A percentile compares a stretch with the other conserved stretches of the same genome.
phyloP scores from a whole-genome alignment of 2,888 invertebrate genomes.

The Anthophora plumipes region DNA sequence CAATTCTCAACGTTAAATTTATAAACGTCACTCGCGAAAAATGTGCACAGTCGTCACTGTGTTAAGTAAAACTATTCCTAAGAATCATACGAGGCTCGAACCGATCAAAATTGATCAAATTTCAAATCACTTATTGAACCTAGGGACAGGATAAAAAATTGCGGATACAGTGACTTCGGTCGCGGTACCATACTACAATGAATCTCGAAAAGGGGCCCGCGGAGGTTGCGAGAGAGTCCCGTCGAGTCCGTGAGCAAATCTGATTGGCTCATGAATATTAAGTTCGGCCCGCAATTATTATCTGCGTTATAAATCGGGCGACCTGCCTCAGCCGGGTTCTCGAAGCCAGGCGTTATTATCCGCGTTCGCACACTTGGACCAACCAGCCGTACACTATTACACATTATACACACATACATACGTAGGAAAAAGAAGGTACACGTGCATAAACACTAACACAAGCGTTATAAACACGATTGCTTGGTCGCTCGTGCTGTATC shows the following conservation, averaged over 20 bases:
- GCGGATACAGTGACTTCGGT: not conserved
- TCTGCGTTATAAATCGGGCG: slow-evolving; percentile 84
- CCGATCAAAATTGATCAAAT: not conserved
- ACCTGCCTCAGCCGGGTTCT: slow-evolving; percentile 71
- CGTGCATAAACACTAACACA: too few species aligned
- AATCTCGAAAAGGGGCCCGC: slow-evolving; percentile 75
- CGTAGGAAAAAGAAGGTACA: slow-evolving; percentile 25
- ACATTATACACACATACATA: slow-evolving; percentile 28
- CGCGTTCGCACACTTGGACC: slow-evolving; percentile 62
- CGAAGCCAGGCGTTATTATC: slow-evolving; percentile 74
- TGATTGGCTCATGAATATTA: slow-evolving; percentile 85
- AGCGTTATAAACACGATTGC: slow-evolving; percentile 17
- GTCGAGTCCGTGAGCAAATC: slow-evolving; percentile 83
- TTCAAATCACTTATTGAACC: not conserved
- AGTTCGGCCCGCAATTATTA: slow-evolving; percentile 84
- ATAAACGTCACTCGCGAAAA: too few species aligned
- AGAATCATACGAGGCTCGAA: too few species aligned
- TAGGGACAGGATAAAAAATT: too few species aligned
- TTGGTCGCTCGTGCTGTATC: slow-evolving; percentile 51
- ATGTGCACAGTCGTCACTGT: too few species aligned
- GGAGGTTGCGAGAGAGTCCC: slow-evolving; percentile 76
- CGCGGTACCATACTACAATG: slow-evolving; percentile 69
- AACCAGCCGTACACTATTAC: slow-evolving; percentile 14
- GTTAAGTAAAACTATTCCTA: too few species aligned
- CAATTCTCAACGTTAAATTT: too few species aligned